Conservation (phyloP, 2,888 invertebrate genomes). For the Tanypteryx hageni region DNA sequence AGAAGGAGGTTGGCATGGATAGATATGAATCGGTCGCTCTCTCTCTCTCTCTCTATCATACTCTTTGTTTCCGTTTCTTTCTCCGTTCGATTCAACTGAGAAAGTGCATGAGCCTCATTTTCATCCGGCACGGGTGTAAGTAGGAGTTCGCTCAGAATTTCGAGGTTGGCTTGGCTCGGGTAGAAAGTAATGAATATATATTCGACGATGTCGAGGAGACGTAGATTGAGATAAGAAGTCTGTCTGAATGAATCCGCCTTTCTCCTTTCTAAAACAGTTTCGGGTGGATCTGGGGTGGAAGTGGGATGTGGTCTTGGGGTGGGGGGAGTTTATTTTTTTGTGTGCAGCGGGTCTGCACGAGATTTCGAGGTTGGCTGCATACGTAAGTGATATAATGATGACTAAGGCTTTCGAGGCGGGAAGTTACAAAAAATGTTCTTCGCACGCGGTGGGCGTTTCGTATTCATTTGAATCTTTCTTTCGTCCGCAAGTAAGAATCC, state of each 20-base stretch:
- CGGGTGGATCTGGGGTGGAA: too few species aligned
- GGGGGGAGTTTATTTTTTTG: background rate
- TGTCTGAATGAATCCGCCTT: background rate
- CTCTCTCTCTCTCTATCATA: background rate
- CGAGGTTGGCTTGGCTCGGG: background rate
- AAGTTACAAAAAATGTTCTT: constrained; percentile 15
- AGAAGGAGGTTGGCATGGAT: background rate
- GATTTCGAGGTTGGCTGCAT: constrained; percentile 38
- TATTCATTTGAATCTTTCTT: constrained; percentile 45
- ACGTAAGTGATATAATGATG: constrained; percentile 40
- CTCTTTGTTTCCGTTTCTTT: background rate
- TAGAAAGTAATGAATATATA: background rate
- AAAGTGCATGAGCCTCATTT: background rate
- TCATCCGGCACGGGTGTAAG: background rate
- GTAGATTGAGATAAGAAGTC: background rate
- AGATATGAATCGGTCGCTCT: background rate
- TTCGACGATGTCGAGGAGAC: background rate
- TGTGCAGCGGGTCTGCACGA: background rate
- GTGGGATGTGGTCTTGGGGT: background rate
- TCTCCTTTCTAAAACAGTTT: background rate
- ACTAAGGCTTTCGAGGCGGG: constrained; percentile 15
- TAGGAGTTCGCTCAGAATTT: background rate
- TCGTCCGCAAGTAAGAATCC: constrained; percentile 19
- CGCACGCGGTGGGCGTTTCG: background rate
- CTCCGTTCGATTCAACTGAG: background rate